Conservation (phyloP, 2,888 invertebrate species). For the Acleris sparsana region DNA sequence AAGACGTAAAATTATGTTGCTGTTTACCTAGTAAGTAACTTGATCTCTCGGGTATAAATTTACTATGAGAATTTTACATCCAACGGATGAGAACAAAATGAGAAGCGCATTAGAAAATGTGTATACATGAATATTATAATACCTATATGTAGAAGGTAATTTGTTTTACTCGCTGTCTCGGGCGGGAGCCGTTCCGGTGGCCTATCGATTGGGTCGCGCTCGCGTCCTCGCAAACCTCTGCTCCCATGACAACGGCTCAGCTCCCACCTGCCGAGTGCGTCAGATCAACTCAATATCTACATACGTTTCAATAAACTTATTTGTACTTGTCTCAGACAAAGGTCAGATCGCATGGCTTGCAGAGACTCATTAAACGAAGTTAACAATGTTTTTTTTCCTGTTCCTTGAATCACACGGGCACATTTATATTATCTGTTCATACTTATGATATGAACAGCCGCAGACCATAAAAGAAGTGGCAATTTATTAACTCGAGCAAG, state of each 20-base stretch:
- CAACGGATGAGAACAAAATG: too few species aligned
- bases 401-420: constrained; percentile 6
- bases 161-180: constrained; percentile 18
- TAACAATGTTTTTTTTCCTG: constrained; percentile 5
- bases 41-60: too few species aligned
- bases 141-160: neutral
- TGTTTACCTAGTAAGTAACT: too few species aligned
- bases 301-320: too few species aligned
- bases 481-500: constrained; percentile 45
- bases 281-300: neutral
- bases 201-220: constrained; percentile 34
- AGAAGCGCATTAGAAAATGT: too few species aligned
- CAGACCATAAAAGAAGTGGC: constrained; percentile 19
- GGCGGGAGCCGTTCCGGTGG: constrained; percentile 29
- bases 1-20: too few species aligned
- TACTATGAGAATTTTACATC: too few species aligned
- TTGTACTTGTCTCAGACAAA: neutral
- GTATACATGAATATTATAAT: too few species aligned
- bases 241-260: constrained; percentile 31
- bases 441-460: neutral
- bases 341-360: neutral
- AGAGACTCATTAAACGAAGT: constrained; percentile 1
- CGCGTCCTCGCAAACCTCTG: constrained; percentile 15
- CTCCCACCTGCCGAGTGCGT: constrained; percentile 1
- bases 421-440: neutral